Base-by-base conservation (phyloP, 2,888 invertebrate species). In the Hesperia comma region DNA sequence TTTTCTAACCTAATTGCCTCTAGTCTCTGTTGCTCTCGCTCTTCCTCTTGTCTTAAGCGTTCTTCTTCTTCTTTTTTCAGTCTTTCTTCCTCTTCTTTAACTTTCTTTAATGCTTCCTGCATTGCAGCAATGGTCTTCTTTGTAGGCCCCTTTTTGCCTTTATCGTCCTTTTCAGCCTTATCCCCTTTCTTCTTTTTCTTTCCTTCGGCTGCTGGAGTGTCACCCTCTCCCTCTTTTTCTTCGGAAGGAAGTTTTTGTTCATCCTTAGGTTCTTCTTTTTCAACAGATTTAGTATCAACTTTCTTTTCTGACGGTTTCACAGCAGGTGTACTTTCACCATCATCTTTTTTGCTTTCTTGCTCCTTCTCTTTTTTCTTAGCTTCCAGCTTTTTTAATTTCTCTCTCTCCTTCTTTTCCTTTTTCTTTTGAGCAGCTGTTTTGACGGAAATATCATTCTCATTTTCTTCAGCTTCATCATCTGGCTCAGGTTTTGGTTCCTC, bases 351-450 rank as follows among this genome's bases (percentile, higher is more conserved):
- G 41, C 19, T 67, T 6, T 87, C 89, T 54, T 83, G 85, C 12
- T 86, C 86, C 51, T 86, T 87, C 68, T 88, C 91, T 76, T 93
- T 93, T 77, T 94, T 94, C 78, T 95, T 95, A 46, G 95, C 94
- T 68, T 95, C 95, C 74, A 94, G 88, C 74, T 96, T 95, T 79
- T 97, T 97, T 74, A 95, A 94, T 75, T 95, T 95, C 78, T 96
- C 96, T 15, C 96, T 94, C 85, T 97, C 97, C 77, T 97, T 97
- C 78, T 97, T 98, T 76, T 97, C 97, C 78, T 97, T 97, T 79
- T 97, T 97, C 88, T 98, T 98, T 80, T 97, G 97, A 1, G 97
- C 97, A 5, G 97, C 96, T 14, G 96, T 95, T 88, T 97, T 97
- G 14, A 96, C 93, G 0, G 95, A 95, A 17, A 91, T 85, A 70